Conservation (phyloP, 1,140 invertebrate genomes). For the Hirudo medicinalis region DNA sequence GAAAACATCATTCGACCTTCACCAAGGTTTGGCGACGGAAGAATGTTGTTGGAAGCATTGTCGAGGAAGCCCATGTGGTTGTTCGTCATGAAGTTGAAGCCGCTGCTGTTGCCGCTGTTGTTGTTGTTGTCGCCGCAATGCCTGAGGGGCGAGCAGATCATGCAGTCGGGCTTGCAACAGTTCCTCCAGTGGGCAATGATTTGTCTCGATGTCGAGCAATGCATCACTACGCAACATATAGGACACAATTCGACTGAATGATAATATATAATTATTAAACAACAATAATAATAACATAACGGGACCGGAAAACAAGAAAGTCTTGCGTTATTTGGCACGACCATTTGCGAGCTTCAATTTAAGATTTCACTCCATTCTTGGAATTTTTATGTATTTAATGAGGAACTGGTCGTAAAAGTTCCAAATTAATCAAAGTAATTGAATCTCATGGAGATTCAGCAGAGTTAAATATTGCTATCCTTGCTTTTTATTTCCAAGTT, state of each 20-base stretch:
- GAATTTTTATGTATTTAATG: not conserved
- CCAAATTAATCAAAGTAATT: too few species aligned
- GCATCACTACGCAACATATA: constrained; percentile 54
- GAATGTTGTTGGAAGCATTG: not conserved
- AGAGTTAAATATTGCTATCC: too few species aligned
- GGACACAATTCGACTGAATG: too few species aligned
- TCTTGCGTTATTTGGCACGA: not conserved
- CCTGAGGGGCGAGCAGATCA: constrained; percentile 92
- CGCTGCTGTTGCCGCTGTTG: constrained; percentile 14
- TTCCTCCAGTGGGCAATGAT: constrained; percentile 99
- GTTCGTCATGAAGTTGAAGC: not conserved
- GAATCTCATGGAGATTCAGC: too few species aligned
- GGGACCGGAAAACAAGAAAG: not conserved
- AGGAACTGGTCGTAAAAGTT: not conserved
- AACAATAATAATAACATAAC: constrained; percentile 45
- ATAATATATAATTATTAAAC: not conserved
- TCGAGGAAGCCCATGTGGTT: not conserved
- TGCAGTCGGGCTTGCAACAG: constrained; percentile 83
- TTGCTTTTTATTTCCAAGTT: too few species aligned
- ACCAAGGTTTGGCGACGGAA: not conserved
- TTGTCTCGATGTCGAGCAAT: constrained; percentile 94
- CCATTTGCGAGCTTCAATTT: not conserved
- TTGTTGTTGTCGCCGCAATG: constrained; percentile 47
- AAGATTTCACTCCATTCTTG: not conserved
- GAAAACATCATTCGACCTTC: not conserved